Percentiles rank a stretch among this genome's conserved stretches.
Conservation (phyloP, 2,888 invertebrate genomes). For the Escarpia spicata region DNA sequence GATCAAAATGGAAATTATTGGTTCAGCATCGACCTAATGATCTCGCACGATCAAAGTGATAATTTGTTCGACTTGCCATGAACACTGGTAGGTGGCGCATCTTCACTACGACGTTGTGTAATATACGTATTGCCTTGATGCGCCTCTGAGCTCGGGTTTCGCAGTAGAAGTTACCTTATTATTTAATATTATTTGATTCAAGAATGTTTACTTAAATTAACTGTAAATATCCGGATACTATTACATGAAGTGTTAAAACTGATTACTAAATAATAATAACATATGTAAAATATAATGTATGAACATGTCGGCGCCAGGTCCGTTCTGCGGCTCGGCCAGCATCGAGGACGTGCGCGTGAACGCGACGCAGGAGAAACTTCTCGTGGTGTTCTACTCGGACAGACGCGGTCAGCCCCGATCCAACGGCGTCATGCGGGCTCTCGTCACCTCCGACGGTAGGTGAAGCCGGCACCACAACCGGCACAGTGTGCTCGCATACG, state of each 20-base stretch:
- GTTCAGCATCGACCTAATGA: background rate
- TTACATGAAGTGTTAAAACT: too few species aligned
- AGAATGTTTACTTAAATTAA: too few species aligned
- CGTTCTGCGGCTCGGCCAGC: conserved; percentile 35
- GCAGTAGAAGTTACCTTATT: too few species aligned
- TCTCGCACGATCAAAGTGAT: background rate
- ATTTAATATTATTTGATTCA: too few species aligned
- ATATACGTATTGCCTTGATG: too few species aligned
- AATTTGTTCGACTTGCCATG: background rate
- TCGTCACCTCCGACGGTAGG: conserved; percentile 18
- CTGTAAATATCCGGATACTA: too few species aligned
- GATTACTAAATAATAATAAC: too few species aligned
- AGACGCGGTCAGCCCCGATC: conserved; percentile 22
- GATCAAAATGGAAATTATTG: background rate
- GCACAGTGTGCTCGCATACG: background rate
- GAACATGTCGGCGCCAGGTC: conserved; percentile 28
- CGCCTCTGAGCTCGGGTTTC: too few species aligned
- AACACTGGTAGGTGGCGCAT: background rate
- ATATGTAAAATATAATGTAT: background rate
- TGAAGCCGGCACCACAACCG: background rate
- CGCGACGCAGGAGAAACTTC: conserved; percentile 1
- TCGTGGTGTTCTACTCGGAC: conserved; percentile 41
- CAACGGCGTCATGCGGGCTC: conserved; percentile 29
- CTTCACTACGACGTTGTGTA: background rate
- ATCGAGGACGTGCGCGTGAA: background rate